Evolutionary conservation across 2,888 invertebrate genomes (phyloP).

Genomic region (Folsomia candida): DNA sequence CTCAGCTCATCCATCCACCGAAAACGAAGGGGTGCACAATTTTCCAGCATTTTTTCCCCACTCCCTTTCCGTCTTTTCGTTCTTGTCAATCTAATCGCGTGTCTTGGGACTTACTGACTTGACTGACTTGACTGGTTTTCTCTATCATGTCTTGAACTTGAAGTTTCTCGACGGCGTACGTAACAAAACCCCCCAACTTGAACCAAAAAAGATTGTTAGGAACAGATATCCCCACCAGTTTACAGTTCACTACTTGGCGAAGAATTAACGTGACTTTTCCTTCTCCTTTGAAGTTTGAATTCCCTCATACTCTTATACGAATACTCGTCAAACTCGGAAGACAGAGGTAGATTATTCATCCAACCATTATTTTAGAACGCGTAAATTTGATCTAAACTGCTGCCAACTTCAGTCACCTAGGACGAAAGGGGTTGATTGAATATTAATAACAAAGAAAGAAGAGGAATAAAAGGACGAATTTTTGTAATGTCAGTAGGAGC

Average conservation of each 20-base stretch:
- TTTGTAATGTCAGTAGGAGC: too few relatives aligned
- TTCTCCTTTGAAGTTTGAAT: slow-evolving; percentile 1
- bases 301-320: too few relatives aligned
- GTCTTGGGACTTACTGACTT: slow-evolving; percentile 10
- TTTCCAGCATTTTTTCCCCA: not conserved
- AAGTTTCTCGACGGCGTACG: not conserved
- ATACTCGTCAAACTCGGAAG: not conserved
- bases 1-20: too few relatives aligned
- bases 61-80: not conserved
- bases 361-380: not conserved
- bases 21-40: too few relatives aligned
- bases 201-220: not conserved
- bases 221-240: slow-evolving; percentile 3
- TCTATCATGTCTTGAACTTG: slow-evolving; percentile 1
- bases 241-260: not conserved
- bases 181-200: not conserved
- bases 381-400: slow-evolving; percentile 18
- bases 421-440: slow-evolving; percentile 39
- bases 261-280: slow-evolving; percentile 3
- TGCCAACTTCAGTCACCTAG: slow-evolving; percentile 19
- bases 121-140: not conserved
- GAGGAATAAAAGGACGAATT: slow-evolving; percentile 17
- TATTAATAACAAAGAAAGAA: slow-evolving; percentile 39
- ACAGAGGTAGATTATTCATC: not conserved
- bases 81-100: slow-evolving; percentile 18